Evolutionary conservation across 1,140 invertebrate genomes (phyloP), one percentile per base, ranked within the genome.

Genomic region (Doryteuthis pealeii): DNA sequence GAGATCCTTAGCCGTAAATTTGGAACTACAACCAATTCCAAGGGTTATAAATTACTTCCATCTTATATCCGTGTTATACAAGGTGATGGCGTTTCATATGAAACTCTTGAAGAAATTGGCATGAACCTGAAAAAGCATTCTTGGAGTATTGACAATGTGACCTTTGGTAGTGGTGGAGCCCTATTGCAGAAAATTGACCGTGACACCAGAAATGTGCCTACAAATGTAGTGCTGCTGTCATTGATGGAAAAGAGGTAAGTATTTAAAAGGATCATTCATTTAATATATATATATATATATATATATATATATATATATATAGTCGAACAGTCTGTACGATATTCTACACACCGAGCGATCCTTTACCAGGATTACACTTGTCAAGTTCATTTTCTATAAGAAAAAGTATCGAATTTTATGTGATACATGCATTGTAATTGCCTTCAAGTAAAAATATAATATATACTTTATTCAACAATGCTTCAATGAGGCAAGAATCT

Each of bases 151-250:
- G 88, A 89, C 43, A 89, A 89, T 77, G 72, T 90, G 4, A 82
- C 79, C 2, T 90, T 90, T 81, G 90, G 90, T 15, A 88, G 88
- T 78, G 90, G 90, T 66, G 90, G 89, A 26, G 89, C 88, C 18
- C 79, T 90, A 32, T 78, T 90, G 45, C 90, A 90, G 80, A 84
- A 83, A 76, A 15, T 90, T 35, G 86, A 90, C 77, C 78, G 90
- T 14, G 90, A 90, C 78, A 90, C 90, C 89, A 89, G 80, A 90
- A 90, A 79, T 90, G 88, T 87, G 90, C 90, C 12, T 90, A 81
- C 79, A 90, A 90, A 77, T 90, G 90, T 78, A 88, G 87, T 71
- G 83, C 82, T 79, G 88, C 88, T 30, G 79, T 86, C n/a, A 83
- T 90, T 33, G 86, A 88, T 81, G 89, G 88, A 32, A 86, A 88